phyloP scores from a whole-genome alignment of 1,140 invertebrate species.

The Bicyclus anynana region DNA sequence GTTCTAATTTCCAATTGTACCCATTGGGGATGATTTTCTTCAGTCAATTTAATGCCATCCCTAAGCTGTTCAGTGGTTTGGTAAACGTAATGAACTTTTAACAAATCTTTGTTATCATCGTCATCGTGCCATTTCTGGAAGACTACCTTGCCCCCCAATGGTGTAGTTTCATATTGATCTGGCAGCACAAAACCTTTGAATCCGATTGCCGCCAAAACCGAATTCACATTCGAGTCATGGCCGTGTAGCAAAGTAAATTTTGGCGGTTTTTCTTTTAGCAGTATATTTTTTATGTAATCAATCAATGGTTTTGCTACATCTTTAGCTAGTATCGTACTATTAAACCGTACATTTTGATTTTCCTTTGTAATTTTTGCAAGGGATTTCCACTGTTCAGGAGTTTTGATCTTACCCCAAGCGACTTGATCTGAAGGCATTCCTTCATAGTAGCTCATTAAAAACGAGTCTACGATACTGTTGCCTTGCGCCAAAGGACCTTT shows the following conservation, averaged over 20 bases:
- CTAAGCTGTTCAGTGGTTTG: constrained; percentile 48
- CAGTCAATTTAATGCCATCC: constrained; percentile 30
- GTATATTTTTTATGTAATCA: constrained; percentile 43
- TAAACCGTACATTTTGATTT: constrained; percentile 52
- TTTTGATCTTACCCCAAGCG: constrained; percentile 50
- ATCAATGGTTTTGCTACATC: constrained; percentile 45
- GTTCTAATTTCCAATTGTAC: constrained; percentile 37
- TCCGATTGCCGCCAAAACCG: constrained; percentile 40
- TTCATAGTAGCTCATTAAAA: constrained; percentile 64
- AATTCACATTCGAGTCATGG: constrained; percentile 56
- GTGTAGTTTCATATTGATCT: constrained; percentile 48
- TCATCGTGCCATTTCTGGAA: constrained; percentile 57
- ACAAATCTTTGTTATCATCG: constrained; percentile 25
- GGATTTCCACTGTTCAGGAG: constrained; percentile 36
- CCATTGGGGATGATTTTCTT: constrained; percentile 43
- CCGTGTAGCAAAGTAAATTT: constrained; percentile 48
- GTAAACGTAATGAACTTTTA: constrained; percentile 56
- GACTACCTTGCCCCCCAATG: constrained; percentile 59
- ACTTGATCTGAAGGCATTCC: constrained; percentile 41
- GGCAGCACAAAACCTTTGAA: constrained; percentile 43
- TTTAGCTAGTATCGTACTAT: constrained; percentile 34
- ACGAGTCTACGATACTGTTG: constrained; percentile 51
- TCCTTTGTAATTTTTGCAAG: constrained; percentile 44
- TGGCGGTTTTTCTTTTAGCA: constrained; percentile 32
- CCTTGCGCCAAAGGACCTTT: constrained; percentile 45